phyloP scores from a whole-genome alignment of 2,888 invertebrate species.

The Melanargia galathea region DNA sequence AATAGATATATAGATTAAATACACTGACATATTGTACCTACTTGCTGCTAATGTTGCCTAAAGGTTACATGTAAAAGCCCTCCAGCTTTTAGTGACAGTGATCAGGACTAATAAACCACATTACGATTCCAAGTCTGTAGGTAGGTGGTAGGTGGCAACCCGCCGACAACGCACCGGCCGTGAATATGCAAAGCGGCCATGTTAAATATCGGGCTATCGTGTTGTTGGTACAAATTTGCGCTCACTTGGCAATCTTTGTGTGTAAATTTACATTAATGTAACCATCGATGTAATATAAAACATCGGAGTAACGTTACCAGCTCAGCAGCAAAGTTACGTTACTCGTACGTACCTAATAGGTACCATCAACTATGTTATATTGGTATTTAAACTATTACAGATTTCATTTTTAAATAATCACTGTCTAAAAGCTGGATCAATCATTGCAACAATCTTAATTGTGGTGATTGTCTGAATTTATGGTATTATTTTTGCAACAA shows the following conservation, averaged over 20 bases:
- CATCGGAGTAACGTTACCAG: not conserved
- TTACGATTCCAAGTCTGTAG: slow-evolving; percentile 21
- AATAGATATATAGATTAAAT: too few species aligned
- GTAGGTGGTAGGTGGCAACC: slow-evolving; percentile 19
- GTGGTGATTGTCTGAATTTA: too few species aligned
- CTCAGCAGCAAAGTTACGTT: too few species aligned
- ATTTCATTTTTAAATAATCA: too few species aligned
- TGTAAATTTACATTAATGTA: slow-evolving; percentile 11
- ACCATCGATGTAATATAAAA: not conserved
- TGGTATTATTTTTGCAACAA: too few species aligned
- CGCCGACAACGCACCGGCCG: slow-evolving; percentile 17
- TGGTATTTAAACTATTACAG: too few species aligned
- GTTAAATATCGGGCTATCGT: slow-evolving; percentile 23
- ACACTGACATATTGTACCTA: not conserved
- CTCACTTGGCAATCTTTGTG: slow-evolving; percentile 13
- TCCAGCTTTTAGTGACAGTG: not conserved
- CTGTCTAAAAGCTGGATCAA: too few species aligned
- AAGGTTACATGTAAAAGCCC: not conserved
- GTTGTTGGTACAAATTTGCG: slow-evolving; percentile 20
- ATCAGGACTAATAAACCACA: slow-evolving; percentile 17
- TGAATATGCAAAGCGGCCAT: slow-evolving; percentile 22
- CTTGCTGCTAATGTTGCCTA: not conserved
- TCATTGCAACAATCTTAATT: too few species aligned
- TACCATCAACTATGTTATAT: too few species aligned
- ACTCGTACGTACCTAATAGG: too few species aligned